phyloP scores from a whole-genome alignment of 53 echinoderm and acorn worm genomes.

The Holothuria leucospilota region DNA sequence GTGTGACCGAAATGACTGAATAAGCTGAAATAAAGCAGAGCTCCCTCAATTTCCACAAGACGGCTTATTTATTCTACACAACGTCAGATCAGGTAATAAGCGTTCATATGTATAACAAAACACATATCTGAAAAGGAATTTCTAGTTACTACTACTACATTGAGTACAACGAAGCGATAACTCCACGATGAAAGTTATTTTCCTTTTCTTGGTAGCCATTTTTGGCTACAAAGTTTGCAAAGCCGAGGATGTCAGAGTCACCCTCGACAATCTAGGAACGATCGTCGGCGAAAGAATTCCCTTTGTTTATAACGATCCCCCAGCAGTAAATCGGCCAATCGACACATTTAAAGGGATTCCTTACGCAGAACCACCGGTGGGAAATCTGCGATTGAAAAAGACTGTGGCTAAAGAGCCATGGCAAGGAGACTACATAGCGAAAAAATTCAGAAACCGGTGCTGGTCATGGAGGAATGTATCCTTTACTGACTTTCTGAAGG shows the following conservation, averaged over 20 bases:
- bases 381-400: constrained; percentile 48
- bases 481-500: background rate
- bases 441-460: constrained; percentile 31
- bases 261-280: constrained; percentile 13
- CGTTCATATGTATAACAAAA: too few species aligned
- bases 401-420: constrained; percentile 37
- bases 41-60: too few species aligned
- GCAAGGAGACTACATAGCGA: constrained; percentile 47
- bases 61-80: too few species aligned
- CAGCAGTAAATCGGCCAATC: constrained; percentile 14
- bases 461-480: constrained; percentile 28
- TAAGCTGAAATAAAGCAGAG: too few species aligned
- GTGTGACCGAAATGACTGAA: too few species aligned
- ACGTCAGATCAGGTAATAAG: too few species aligned
- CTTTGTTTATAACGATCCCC: constrained; percentile 17
- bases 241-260: constrained; percentile 29
- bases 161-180: too few species aligned
- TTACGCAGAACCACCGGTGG: constrained; percentile 70
- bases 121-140: too few species aligned
- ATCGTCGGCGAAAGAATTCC: constrained; percentile 16
- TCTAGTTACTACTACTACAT: too few species aligned
- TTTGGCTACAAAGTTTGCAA: background rate
- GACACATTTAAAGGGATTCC: constrained; percentile 72
- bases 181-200: background rate
- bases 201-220: background rate